phyloP scores from a whole-genome alignment of 1,140 invertebrate genomes.

The Trichonephila clavata region DNA sequence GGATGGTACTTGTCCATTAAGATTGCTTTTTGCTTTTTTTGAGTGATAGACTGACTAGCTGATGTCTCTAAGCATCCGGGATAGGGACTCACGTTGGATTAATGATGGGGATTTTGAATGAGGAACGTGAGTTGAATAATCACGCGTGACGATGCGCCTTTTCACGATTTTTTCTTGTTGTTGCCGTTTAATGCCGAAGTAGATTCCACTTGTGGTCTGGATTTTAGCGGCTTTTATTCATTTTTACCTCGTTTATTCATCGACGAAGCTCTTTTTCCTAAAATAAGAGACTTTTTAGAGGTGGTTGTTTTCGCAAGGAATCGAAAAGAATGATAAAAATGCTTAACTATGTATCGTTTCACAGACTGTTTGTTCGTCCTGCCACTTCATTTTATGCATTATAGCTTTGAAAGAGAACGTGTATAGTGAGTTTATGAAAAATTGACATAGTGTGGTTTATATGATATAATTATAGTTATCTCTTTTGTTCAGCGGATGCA shows the following conservation, averaged over 20 bases:
- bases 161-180: constrained; percentile 60
- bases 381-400: no score
- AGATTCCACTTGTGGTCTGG: constrained; percentile 17
- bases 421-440: no score
- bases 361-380: no score
- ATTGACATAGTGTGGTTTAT: no score
- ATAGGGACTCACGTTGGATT: constrained; percentile 60
- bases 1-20: constrained; percentile 71
- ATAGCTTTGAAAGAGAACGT: no score
- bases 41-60: constrained; percentile 72
- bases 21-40: constrained; percentile 66
- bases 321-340: background rate
- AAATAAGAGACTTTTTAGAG: background rate
- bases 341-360: background rate
- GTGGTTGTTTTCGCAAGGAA: no score
- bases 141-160: constrained; percentile 50
- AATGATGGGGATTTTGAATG: constrained; percentile 74
- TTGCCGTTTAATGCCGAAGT: constrained; percentile 23
- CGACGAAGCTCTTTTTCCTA: background rate
- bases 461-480: no score
- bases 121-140: constrained; percentile 73
- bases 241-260: constrained; percentile 8
- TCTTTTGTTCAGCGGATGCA: no score
- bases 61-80: constrained; percentile 69
- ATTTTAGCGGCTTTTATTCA: constrained; percentile 6